Evolutionary conservation across 2,113 vertebrate genomes (phyloP), one percentile per base, ranked within the genome.

Genomic region (Pteropus alecto): DNA sequence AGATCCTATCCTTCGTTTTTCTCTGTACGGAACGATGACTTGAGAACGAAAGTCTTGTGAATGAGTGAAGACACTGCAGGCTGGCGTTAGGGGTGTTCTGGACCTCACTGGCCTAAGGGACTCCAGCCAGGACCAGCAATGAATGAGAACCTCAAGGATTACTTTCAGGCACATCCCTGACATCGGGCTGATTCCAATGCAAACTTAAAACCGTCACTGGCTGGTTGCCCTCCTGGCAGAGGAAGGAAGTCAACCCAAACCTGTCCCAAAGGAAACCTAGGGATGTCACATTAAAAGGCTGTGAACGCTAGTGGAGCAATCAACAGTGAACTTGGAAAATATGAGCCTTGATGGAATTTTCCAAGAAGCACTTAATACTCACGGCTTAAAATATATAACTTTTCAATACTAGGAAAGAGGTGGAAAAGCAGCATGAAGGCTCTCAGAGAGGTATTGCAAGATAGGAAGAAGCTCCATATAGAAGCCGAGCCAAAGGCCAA

Each of bases 241-340:
- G 48, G 95, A 96, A 95, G 90, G 85, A 77, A 82, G 30, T 56
- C 58, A 89, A 70, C 48, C 46, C 87, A 46, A 79, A 35, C 19
- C 74, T 16, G 15, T 26, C 61, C 63, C 63, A 16, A 61, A 93
- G 71, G 43, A 77, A 85, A 77, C 33, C 65, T 1, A 1, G 28
- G 54, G 68, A 24, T 33, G 26, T 22, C 77, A 38, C 54, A 61
- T 13, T 43, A 28, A 74, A 79, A 68, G 63, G 65, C 21, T 56
- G 3, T n/a, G 35, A 70, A 33, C 6, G 12, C 43, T 24, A 33
- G 18, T 28, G 4, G 33, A n/a, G n/a, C 35, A 58, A 58, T 3
- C 0, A 16, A 94, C 76, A 19, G 30, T 76, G 54, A 88, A 68
- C 41, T 76, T 6, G 26, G n/a, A 90, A 93, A 78, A 56, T 1